Evolutionary conservation across 1,140 invertebrate species (phyloP), one percentile per base, ranked within the genome.

Genomic region (Caenorhabditis brenneri): DNA sequence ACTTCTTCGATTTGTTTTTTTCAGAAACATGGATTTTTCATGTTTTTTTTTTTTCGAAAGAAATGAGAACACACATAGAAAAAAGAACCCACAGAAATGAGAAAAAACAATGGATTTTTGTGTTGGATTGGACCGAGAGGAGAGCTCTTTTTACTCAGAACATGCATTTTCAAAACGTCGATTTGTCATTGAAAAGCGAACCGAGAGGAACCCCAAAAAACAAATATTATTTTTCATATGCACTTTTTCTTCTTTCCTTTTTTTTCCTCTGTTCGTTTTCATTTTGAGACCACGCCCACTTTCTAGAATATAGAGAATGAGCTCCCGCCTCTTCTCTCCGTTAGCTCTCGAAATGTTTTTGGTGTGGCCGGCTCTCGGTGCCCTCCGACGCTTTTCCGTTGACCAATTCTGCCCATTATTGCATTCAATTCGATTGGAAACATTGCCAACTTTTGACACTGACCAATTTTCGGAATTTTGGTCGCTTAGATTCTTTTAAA

Each of bases 271-370:
- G 31, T 65, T 65, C 33, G n/a, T 65, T 36, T 31, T 12, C 7
- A 36, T 36, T 27, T 65, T n/a, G 5, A 39, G 29, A 24, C 65
- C 24, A 33, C 65, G 36, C 65, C 65, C 36, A 74, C 36, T 74
- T 74, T 74, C 65, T 42, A 74, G 65, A 74, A 74, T n/a, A 65
- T 65, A 33, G 58, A n/a, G n/a, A n/a, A n/a, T 65, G 58, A 74
- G 65, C 65, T 74, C 36, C 29, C 65, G 9, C 36, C 65, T 22
- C 36, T 31, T 74, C n/a, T 15, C 29, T 4, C 1, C 42, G 22
- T 33, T 24, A 36, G 10, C 65, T 74, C 29, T 31, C n/a, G 36
- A 42, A 74, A 74, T 74, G 22, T 74, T 36, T 42, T 42, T 24
- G 36, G 36, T 16, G 10, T 22, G 24, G 24, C 22, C 9, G 19